Base-by-base conservation (phyloP, 2,797 vertebrate genomes). In the Crax fasciolata region DNA sequence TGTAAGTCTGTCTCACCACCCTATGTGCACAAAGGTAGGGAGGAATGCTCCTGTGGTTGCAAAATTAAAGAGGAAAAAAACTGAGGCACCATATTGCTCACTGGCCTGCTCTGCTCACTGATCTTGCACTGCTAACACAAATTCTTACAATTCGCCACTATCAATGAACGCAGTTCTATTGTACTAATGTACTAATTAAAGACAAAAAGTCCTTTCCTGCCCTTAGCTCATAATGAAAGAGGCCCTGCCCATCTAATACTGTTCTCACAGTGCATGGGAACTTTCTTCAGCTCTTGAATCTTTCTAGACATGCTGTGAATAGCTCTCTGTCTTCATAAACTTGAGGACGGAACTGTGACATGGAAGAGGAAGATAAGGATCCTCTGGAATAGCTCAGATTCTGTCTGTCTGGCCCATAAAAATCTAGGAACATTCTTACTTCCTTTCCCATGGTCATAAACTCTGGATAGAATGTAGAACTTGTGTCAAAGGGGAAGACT, bases 371-470 rank as follows among this genome's bases (percentile, higher is more conserved):
- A 84, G 90, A 96, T 90, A 97, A 95, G 77, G 38, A 39, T 87
- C 25, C 81, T 92, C 93, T 94, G 90, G 80, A 96, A 96, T 63
- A 89, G 20, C 78, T 96, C 90, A 93, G 75, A 93, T 90, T 90
- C 85, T 95, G 68, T 27, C 71, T 87, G 89, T 66, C 86, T 87
- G 68, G 41, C 72, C 81, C 72, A 93, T 96, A 96, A 96, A 95
- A 61, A n/a, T 44, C 87, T 83, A 95, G 49, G 84, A 90, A 93
- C 68, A 83, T 83, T 80, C 76, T 57, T 71, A 87, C 85, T 97
- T 97, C 95, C 93, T 96, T 97, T 97, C 94, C 95, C 92, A 96
- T 96, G 84, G 92, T 84, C 94, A 95, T 97, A 96, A 97, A 93
- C 81, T 87, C 88, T 89, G 75, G 72, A 92, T 78, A 92, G 84